Percentiles rank a stretch among this genome's conserved stretches.
Conservation (phyloP, 2,113 vertebrate species). For the Eulemur macaco region DNA sequence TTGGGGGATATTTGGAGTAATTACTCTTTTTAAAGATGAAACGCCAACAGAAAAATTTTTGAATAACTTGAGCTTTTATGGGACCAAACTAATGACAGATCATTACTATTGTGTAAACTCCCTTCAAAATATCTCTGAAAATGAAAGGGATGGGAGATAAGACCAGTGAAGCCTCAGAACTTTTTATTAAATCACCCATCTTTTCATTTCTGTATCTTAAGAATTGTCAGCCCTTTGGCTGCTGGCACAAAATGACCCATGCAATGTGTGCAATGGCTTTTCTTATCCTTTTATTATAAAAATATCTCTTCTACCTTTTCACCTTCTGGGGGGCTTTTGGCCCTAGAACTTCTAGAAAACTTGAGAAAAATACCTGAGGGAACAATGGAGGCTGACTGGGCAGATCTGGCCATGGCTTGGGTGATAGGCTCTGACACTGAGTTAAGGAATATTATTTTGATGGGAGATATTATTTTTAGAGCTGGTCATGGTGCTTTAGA, state of each 20-base stretch:
- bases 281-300: constrained; percentile 64
- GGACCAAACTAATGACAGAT: neutral
- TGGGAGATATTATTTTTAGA: constrained; percentile 43
- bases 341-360: constrained; percentile 57
- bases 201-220: constrained; percentile 70
- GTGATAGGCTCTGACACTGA: neutral
- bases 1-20: neutral
- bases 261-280: constrained; percentile 7
- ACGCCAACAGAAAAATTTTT: neutral
- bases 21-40: constrained; percentile 40
- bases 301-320: constrained; percentile 48
- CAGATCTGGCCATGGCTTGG: neutral
- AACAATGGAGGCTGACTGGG: constrained; percentile 38
- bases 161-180: constrained; percentile 25
- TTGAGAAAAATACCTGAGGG: neutral
- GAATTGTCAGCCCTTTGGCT: constrained; percentile 42
- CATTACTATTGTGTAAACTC: constrained; percentile 35
- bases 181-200: constrained; percentile 64
- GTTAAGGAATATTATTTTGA: constrained; percentile 52
- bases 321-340: constrained; percentile 45
- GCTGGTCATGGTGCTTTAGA: constrained; percentile 2
- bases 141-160: constrained; percentile 60
- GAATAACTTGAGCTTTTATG: constrained; percentile 4
- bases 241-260: constrained; percentile 63
- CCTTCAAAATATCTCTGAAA: constrained; percentile 57